Conservation (phyloP, 1,140 invertebrate species). For the Psix sp. region DNA sequence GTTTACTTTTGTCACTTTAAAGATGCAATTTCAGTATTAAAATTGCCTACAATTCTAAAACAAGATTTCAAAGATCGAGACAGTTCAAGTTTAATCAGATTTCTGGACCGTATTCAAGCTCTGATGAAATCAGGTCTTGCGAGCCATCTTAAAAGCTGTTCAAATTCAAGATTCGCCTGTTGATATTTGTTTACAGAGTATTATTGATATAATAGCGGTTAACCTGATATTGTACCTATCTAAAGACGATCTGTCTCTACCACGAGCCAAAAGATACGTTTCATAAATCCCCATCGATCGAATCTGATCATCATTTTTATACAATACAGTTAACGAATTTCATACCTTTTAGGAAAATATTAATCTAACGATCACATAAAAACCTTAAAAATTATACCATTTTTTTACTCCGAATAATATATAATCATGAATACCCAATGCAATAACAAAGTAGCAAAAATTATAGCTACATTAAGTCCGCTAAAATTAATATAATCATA, state of each 20-base stretch:
- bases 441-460: too few species aligned
- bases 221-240: conserved; percentile 33
- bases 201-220: conserved; percentile 43
- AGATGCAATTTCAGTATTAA: neutral
- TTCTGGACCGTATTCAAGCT: conserved; percentile 23
- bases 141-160: conserved; percentile 11
- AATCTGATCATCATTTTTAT: conserved; percentile 11
- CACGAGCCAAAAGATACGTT: conserved; percentile 12
- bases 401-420: too few species aligned
- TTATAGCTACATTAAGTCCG: too few species aligned
- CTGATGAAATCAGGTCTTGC: conserved; percentile 34
- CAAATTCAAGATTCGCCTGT: conserved; percentile 8
- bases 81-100: conserved; percentile 37
- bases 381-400: too few species aligned
- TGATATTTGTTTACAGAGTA: conserved; percentile 38
- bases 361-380: neutral
- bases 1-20: neutral
- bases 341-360: neutral
- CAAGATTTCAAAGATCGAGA: conserved; percentile 19
- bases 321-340: neutral
- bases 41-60: neutral
- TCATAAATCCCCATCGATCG: conserved; percentile 25
- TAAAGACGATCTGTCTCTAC: conserved; percentile 14
- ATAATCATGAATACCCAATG: too few species aligned
- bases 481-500: too few species aligned